phyloP scores from a whole-genome alignment of 2,113 vertebrate species.

The Riparia riparia region DNA sequence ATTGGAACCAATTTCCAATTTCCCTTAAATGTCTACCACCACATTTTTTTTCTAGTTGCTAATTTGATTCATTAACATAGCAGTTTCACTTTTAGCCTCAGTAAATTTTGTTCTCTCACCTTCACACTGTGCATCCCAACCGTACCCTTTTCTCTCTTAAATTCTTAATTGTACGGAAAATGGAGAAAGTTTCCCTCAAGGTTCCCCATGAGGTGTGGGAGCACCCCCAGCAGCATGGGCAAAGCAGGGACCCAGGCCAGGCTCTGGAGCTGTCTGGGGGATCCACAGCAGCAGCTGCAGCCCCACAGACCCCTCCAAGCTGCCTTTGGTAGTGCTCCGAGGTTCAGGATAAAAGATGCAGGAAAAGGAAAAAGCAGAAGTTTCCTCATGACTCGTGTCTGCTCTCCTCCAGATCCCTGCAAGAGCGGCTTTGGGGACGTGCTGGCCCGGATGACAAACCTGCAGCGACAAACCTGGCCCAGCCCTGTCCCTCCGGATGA shows the following conservation, averaged over 20 bases:
- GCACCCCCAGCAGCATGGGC: background rate
- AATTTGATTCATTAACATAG: slow-evolving; percentile 4
- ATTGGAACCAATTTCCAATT: background rate
- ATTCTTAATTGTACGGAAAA: background rate
- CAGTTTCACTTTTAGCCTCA: background rate
- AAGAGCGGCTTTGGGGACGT: background rate
- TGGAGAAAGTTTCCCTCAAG: rapidly evolving
- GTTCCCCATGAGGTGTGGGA: background rate
- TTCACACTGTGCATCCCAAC: background rate
- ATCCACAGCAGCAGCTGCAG: background rate
- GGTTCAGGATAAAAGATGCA: rapidly evolving
- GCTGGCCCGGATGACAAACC: background rate
- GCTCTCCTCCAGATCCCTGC: background rate
- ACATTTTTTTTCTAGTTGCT: background rate
- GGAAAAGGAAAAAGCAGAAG: background rate
- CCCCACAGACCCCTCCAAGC: background rate
- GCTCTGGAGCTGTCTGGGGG: background rate
- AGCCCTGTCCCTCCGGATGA: background rate
- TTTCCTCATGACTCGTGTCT: background rate
- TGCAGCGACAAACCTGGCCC: background rate
- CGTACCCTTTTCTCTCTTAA: background rate
- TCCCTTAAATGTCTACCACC: background rate
- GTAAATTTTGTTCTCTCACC: background rate
- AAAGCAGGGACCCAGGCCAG: background rate
- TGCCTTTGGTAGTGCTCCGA: rapidly evolving